Evolutionary conservation across 2,113 vertebrate genomes (phyloP).

Genomic region (Manacus vitellinus): DNA sequence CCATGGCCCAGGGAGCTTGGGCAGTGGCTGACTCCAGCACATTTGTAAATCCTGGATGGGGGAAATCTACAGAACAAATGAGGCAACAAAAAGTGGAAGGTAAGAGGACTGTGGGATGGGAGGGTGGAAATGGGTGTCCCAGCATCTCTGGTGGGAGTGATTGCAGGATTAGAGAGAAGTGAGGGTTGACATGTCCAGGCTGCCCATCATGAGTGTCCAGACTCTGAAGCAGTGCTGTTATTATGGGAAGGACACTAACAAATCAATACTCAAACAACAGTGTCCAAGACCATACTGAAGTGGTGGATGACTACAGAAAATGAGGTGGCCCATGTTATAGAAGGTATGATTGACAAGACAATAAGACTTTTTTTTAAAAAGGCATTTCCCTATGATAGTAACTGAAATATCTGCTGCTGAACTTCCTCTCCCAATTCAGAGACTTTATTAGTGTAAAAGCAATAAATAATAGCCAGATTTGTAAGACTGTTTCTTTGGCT

Average conservation of each 20-base stretch:
- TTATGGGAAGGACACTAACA: fast-evolving
- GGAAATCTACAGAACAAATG: neutral
- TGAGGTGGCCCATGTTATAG: fast-evolving
- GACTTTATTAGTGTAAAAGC: neutral
- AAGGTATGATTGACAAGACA: too few species aligned
- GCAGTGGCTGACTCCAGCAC: neutral
- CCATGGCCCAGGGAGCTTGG: fast-evolving
- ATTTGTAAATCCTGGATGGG: fast-evolving
- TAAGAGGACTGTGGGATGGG: neutral
- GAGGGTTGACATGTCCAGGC: fast-evolving
- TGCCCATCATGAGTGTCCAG: neutral
- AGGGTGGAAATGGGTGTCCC: neutral
- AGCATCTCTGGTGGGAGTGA: neutral
- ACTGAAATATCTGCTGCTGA: neutral
- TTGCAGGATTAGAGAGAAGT: neutral
- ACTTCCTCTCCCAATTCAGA: neutral
- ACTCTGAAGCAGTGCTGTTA: neutral
- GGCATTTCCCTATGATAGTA: fast-evolving
- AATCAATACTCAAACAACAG: fast-evolving
- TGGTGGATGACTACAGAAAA: fast-evolving
- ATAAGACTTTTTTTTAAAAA: neutral
- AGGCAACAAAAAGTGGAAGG: too few species aligned
- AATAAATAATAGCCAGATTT: fast-evolving
- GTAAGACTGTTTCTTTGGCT: neutral
- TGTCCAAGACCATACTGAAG: fast-evolving